A percentile compares a stretch with the other conserved stretches of the same genome.
Evolutionary conservation across 2,797 vertebrate genomes (phyloP).

Genomic region (Rhyacichthys aspro): DNA sequence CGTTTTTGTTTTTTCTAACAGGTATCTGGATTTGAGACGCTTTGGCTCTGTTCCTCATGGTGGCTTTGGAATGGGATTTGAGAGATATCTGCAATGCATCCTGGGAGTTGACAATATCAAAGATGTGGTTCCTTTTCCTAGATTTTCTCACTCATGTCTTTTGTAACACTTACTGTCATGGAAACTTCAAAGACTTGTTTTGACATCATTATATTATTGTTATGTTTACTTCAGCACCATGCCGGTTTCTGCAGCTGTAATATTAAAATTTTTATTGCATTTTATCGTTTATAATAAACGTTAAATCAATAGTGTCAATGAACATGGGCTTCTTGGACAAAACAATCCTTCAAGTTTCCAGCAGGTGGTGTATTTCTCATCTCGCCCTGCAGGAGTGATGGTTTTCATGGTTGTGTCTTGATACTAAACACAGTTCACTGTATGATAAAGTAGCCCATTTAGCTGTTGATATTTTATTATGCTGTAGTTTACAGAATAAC

Average conservation of each 20-base stretch:
- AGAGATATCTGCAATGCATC: conserved; percentile 93
- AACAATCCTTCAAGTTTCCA: conserved; percentile 34
- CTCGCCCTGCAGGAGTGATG: neutral
- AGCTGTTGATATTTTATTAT: too few relatives aligned
- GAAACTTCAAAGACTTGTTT: too few relatives aligned
- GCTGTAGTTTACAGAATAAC: too few relatives aligned
- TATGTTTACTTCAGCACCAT: too few relatives aligned
- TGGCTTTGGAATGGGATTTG: conserved; percentile 97
- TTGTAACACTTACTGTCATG: conserved; percentile 71
- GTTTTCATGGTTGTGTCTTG: too few relatives aligned
- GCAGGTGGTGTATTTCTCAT: conserved; percentile 59
- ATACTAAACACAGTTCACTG: neutral
- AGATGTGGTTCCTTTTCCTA: conserved; percentile 94
- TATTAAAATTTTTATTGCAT: too few relatives aligned
- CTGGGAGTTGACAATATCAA: conserved; percentile 95
- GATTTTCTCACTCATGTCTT: conserved; percentile 90
- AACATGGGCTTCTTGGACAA: neutral
- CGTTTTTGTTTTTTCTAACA: conserved; percentile 58
- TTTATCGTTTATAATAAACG: too few relatives aligned
- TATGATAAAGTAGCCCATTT: too few relatives aligned
- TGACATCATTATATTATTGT: too few relatives aligned
- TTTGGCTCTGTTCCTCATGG: conserved; percentile 94
- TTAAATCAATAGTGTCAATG: too few relatives aligned
- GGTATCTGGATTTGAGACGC: conserved; percentile 94
- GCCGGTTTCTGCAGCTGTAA: too few relatives aligned